A percentile compares a stretch with the other conserved stretches of the same genome.
Evolutionary conservation across 2,888 invertebrate genomes (phyloP).

Genomic region (Lamellibrachia columna): DNA sequence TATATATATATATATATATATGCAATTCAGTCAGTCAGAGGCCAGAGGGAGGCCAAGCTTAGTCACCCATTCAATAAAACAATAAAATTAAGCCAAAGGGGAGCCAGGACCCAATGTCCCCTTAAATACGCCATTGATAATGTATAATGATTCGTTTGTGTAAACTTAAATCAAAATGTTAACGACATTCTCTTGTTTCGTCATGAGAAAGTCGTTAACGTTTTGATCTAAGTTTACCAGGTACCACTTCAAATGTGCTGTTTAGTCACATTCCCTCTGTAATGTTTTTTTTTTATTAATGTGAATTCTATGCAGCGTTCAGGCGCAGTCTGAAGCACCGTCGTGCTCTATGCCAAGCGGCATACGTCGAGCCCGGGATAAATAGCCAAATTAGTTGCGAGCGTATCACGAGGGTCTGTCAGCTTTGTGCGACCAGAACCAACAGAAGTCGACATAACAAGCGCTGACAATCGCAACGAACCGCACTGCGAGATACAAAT

Average conservation of each 20-base stretch:
- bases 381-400: slow-evolving; percentile 11
- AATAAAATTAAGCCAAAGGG: too few species aligned
- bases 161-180: background rate
- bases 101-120: too few species aligned
- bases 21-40: too few species aligned
- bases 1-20: too few species aligned
- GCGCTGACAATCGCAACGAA: background rate
- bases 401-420: background rate
- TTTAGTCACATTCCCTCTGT: background rate
- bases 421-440: background rate
- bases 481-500: background rate
- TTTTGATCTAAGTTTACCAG: background rate
- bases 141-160: too few species aligned
- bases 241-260: background rate
- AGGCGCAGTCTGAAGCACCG: background rate
- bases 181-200: background rate
- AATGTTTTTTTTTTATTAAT: background rate
- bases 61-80: too few species aligned
- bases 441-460: background rate
- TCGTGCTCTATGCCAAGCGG: background rate
- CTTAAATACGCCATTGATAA: too few species aligned
- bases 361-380: background rate
- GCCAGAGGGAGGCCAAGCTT: too few species aligned
- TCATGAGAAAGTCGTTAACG: too few species aligned
- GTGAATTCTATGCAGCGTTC: background rate